Evolutionary conservation across 2,113 vertebrate genomes (phyloP), one percentile per base, ranked within the genome.

Genomic region (Phaethornis superciliosus): DNA sequence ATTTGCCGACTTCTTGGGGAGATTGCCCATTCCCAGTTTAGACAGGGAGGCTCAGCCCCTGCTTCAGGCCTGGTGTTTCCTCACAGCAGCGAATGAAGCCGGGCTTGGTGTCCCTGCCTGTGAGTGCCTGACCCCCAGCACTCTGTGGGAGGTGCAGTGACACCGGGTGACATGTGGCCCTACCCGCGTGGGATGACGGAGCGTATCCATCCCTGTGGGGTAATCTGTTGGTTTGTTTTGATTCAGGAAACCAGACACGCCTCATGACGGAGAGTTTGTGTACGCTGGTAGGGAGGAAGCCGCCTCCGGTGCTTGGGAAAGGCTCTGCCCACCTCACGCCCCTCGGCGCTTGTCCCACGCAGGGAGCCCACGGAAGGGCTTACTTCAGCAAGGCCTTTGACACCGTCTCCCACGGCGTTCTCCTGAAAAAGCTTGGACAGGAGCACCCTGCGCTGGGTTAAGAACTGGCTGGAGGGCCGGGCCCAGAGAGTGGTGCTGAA

Each of bases 301-400:
- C 69, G 37, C 54, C 77, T 4, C 10, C 16, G 21, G 81, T 46
- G 1, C 58, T 12, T 32, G 44, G 16, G 89, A 51, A 75, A 62
- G 62, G 19, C 32, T 24, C 30, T 0, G 7, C 72, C 2, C 0
- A 0, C 17, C 44, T 64, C 24, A 0, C 12, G 6, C 19, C 37
- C 46, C 32, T 28, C 33, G 16, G 2, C 1, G 0, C 2, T 0
- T 20, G 14, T n/a, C 46, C 65, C 13, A 40, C 40, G 40, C 40
- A 11, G 10, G 40, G 40, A n/a, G n/a, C n/a, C n/a, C n/a, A n/a
- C n/a, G n/a, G n/a, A n/a, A n/a, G n/a, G n/a, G n/a, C n/a, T n/a
- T n/a, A n/a, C n/a, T n/a, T n/a, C n/a, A n/a, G n/a, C n/a, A n/a
- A n/a, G n/a, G n/a, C n/a, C n/a, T n/a, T n/a, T n/a, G n/a, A n/a